Evolutionary conservation across 2,113 vertebrate genomes (phyloP).

Genomic region (Rhegmatorhina hoffmannsi): DNA sequence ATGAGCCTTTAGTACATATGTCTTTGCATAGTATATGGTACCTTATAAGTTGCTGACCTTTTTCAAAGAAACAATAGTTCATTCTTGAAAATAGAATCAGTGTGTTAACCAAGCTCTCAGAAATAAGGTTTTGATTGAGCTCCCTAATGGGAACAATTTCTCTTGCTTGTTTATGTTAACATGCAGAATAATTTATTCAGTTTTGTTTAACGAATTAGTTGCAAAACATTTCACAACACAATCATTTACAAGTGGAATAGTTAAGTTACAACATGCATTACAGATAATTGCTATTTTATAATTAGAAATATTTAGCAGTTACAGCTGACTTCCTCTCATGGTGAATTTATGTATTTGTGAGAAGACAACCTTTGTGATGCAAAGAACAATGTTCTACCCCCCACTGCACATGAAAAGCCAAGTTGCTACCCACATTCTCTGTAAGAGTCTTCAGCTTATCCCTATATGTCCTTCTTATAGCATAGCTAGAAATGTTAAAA

Average conservation of each 20-base stretch:
- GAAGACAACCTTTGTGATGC: neutral
- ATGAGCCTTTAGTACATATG: no score
- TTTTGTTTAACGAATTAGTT: neutral
- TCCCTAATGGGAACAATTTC: neutral
- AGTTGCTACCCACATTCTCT: neutral
- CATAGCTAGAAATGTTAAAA: neutral
- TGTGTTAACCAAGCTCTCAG: neutral
- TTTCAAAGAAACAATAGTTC: neutral
- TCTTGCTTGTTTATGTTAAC: neutral
- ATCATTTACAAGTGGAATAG: neutral
- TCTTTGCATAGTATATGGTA: neutral
- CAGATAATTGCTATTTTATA: neutral
- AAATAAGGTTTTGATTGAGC: neutral
- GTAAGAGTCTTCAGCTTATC: neutral
- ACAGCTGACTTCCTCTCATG: neutral
- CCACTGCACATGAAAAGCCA: neutral
- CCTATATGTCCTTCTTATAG: neutral
- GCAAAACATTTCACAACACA: neutral
- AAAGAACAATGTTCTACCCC: neutral
- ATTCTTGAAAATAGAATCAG: neutral
- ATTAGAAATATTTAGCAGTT: neutral
- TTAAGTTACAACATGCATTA: neutral
- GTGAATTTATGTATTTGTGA: neutral
- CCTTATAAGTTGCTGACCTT: neutral
- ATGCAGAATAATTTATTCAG: neutral